Evolutionary conservation across 2,888 invertebrate genomes (phyloP).

Genomic region (Trichogramma evanescens): DNA sequence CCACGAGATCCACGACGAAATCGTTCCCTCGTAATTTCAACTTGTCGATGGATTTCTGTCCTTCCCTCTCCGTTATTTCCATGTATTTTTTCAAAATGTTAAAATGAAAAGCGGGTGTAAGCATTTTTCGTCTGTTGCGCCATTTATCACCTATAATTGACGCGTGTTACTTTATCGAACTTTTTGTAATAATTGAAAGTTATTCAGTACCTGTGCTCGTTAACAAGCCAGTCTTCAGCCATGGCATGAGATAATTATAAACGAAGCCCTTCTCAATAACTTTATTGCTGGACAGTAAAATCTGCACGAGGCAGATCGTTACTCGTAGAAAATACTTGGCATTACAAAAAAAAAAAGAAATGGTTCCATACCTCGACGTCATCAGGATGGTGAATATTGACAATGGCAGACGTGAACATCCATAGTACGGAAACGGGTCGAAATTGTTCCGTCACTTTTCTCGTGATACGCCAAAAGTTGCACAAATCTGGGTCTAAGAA

Average conservation of each 20-base stretch:
- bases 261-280: slow-evolving; percentile 19
- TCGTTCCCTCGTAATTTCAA: slow-evolving; percentile 13
- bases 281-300: slow-evolving; percentile 12
- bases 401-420: slow-evolving; percentile 18
- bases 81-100: slow-evolving; percentile 19
- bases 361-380: slow-evolving; percentile 32
- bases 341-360: not conserved
- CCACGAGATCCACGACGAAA: slow-evolving; percentile 4
- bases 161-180: not conserved
- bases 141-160: slow-evolving; percentile 17
- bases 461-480: slow-evolving; percentile 25
- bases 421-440: slow-evolving; percentile 33
- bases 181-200: not conserved
- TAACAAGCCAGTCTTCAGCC: slow-evolving; percentile 21
- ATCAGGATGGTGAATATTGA: slow-evolving; percentile 35
- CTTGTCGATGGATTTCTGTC: slow-evolving; percentile 7
- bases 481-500: slow-evolving; percentile 16
- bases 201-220: slow-evolving; percentile 20
- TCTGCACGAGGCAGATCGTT: not conserved
- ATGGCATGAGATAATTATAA: slow-evolving; percentile 17
- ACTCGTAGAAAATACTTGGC: not conserved
- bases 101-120: slow-evolving; percentile 19
- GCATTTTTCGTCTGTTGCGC: slow-evolving; percentile 18
- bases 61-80: slow-evolving; percentile 13
- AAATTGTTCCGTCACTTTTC: slow-evolving; percentile 23